Evolutionary conservation across 2,113 vertebrate genomes (phyloP).

Genomic region (Bufo bufo): DNA sequence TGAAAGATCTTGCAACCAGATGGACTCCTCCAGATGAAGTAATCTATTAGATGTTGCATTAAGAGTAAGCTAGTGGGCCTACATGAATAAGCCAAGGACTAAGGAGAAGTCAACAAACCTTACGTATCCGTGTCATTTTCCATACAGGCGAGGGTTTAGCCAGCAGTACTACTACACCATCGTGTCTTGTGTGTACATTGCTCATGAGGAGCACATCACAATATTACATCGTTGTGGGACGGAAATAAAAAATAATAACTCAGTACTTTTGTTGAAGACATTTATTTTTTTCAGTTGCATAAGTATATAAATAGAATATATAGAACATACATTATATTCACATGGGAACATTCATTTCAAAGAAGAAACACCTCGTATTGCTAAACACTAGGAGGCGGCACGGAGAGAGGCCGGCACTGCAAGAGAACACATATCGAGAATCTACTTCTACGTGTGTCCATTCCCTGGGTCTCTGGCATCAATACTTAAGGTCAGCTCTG

Average conservation of each 20-base stretch:
- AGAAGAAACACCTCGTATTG: slow-evolving; percentile 44
- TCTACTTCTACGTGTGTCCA: background rate
- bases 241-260: background rate
- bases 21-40: too few relatives aligned
- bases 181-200: background rate
- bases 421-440: slow-evolving; percentile 1
- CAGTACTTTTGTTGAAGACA: background rate
- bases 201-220: background rate
- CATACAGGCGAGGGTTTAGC: too few relatives aligned
- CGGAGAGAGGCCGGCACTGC: slow-evolving; percentile 62
- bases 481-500: background rate
- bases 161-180: background rate
- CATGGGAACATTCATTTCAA: slow-evolving; percentile 64
- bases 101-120: too few relatives aligned
- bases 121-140: too few relatives aligned
- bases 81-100: too few relatives aligned
- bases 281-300: slow-evolving; percentile 71
- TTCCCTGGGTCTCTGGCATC: background rate
- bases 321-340: slow-evolving; percentile 67
- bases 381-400: slow-evolving; percentile 62
- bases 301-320: slow-evolving; percentile 70
- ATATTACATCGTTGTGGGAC: background rate
- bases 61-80: too few relatives aligned
- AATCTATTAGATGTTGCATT: too few relatives aligned
- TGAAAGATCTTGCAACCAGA: too few relatives aligned